These are phyloP conservation scores for Spatula versicolor DNA, from an alignment of 2,797 vertebrate genomes.

Conservation along the genomic window DNA sequence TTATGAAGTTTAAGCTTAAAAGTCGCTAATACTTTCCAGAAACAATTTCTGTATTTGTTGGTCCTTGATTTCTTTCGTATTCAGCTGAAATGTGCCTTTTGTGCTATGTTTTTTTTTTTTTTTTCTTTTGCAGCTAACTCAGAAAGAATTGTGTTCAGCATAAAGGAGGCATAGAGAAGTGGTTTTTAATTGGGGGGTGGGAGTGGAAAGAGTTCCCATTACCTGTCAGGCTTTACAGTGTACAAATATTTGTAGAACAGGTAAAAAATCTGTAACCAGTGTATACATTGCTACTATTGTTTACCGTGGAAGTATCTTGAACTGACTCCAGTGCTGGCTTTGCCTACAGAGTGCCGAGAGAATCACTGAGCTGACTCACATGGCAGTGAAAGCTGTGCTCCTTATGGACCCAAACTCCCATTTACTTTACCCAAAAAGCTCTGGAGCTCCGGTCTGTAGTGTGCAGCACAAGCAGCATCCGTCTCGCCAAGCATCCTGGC, in stretches of 20 bases:
- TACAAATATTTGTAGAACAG: conserved; percentile 36
- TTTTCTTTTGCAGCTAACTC: conserved; percentile 6
- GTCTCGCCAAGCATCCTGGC: fast-evolving
- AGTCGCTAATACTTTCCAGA: conserved; percentile 61
- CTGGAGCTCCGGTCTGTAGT: fast-evolving
- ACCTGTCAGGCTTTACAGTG: conserved; percentile 20
- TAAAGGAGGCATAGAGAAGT: neutral
- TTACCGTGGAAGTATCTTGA: neutral
- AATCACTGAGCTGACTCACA: neutral
- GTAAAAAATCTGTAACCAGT: conserved; percentile 8
- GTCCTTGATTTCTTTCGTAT: conserved; percentile 36
- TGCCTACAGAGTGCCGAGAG: neutral
- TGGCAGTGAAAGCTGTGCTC: neutral
- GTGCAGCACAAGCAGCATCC: neutral
- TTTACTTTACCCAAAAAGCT: neutral
- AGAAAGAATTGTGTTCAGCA: conserved; percentile 19
- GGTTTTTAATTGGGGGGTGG: neutral
- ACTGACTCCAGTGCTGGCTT: neutral
- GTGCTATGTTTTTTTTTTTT: conserved; percentile 7
- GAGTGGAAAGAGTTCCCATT: neutral
- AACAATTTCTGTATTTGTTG: conserved; percentile 18
- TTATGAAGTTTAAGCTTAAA: conserved; percentile 71
- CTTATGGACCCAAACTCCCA: neutral
- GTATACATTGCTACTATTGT: neutral
- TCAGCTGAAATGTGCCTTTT: conserved; percentile 45